Evolutionary conservation across 1,140 invertebrate species (phyloP).

Genomic region (Calycopis cecrops): DNA sequence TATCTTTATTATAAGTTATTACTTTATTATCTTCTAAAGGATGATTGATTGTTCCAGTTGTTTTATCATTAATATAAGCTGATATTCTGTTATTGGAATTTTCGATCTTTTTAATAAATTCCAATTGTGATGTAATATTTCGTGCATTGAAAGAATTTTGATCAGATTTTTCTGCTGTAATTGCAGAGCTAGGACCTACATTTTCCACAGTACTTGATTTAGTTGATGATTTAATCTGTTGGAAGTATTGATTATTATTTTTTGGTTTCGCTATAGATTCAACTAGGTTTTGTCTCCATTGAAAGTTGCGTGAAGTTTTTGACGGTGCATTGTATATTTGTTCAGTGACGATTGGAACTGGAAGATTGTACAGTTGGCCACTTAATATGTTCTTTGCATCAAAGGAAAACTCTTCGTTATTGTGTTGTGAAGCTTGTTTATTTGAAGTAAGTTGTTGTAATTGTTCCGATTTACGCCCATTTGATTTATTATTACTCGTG

Average conservation of each 20-base stretch:
- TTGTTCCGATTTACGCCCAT: constrained; percentile 14
- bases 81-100: constrained; percentile 47
- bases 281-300: constrained; percentile 13
- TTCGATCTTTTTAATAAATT: constrained; percentile 33
- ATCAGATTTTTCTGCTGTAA: not conserved
- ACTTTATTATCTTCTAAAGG: constrained; percentile 54
- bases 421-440: constrained; percentile 22
- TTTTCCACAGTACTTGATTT: not conserved
- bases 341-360: constrained; percentile 55
- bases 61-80: constrained; percentile 57
- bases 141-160: not conserved
- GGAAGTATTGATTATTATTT: not conserved
- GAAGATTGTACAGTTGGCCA: constrained; percentile 58
- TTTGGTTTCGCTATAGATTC: constrained; percentile 1
- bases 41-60: constrained; percentile 52
- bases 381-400: constrained; percentile 50
- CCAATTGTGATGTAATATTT: constrained; percentile 7
- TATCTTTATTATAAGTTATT: constrained; percentile 58
- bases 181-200: not conserved
- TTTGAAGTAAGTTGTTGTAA: constrained; percentile 22
- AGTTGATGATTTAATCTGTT: not conserved
- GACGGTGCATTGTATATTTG: constrained; percentile 50
- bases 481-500: constrained; percentile 20
- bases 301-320: constrained; percentile 18
- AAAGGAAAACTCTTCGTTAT: constrained; percentile 20